phyloP scores from a whole-genome alignment of 2,797 vertebrate species.

The Molossus alvarezi region DNA sequence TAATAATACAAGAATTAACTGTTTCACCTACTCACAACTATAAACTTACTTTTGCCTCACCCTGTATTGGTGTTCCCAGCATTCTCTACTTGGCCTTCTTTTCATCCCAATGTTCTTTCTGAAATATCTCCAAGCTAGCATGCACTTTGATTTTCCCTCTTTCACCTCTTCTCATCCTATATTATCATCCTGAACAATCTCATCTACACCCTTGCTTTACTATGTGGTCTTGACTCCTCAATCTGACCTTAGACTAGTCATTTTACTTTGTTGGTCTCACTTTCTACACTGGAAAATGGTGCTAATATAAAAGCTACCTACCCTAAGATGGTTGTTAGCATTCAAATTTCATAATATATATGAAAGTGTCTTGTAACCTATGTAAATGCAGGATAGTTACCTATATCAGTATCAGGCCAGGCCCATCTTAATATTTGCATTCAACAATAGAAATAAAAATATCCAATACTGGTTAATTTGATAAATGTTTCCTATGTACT shows the following conservation, averaged over 20 bases:
- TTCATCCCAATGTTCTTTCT: not conserved
- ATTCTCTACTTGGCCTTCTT: not conserved
- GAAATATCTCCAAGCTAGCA: not conserved
- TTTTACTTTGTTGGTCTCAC: constrained; percentile 1
- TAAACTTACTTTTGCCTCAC: not conserved
- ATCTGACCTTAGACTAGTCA: not conserved
- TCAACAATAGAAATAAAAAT: constrained; percentile 21
- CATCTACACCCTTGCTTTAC: not conserved
- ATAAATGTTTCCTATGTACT: not conserved
- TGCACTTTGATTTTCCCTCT: not conserved
- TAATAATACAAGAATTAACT: not conserved
- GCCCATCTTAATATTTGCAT: not conserved
- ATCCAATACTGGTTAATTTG: not conserved
- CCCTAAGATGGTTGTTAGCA: not conserved
- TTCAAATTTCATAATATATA: not conserved
- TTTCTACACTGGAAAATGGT: constrained; percentile 29
- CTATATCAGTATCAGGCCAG: not conserved
- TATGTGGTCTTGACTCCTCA: not conserved
- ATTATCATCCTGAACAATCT: not conserved
- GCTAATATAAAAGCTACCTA: not conserved
- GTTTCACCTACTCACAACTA: not conserved
- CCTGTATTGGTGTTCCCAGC: not conserved
- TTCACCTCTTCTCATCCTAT: not conserved
- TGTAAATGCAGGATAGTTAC: not conserved
- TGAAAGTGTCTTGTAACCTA: not conserved